Base-by-base conservation (phyloP, 2,797 vertebrate species). In the Rhinatrema bivittatum region DNA sequence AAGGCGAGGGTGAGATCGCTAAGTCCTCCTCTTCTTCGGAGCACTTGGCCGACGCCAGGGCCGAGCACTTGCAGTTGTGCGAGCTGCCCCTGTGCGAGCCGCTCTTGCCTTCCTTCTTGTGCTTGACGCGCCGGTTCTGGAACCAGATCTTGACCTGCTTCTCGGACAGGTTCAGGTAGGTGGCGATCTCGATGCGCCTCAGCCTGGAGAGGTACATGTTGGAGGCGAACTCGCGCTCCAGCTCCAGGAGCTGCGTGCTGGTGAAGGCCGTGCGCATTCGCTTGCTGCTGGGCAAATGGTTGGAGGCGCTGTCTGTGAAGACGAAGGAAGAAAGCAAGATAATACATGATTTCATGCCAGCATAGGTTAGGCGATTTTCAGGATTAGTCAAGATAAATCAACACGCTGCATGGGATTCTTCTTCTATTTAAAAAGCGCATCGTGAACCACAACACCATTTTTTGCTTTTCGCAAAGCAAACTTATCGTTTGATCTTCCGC, bases 131-230 rank as follows among this genome's bases (percentile, higher is more conserved):
- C 38, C 95, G 90, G 70, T 98, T 98, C 76, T 98, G 95, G 82
- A 98, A 98, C 95, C 95, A 98, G 67, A 98, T 98, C 73, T 98
- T 98, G 60, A 96, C 95, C 76, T 98, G 95, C 59, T 98, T 98
- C 82, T 98, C 95, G 8, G 94, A 98, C 65, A 98, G 86, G 70
- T 97, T 98, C 69, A 98, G 88, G 80, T 98, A 98, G 35, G 95
- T 97, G 56, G 95, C 94, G 61, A 98, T 98, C 82, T 98, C 95
- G 54, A 98, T 98, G 81, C 95, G 91, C 64, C 94, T 79, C 52
- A 98, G 90, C 50, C 95, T 86, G 50, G 95, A 98, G 48, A 98
- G 86, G 78, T 98, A 98, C 95, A 98, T 98, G 69, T 98, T 98
- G 56, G 95, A 91, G 30, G 94, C 92, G 77, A 98, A 98, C 77